A percentile compares a stretch with the other conserved stretches of the same genome.
Evolutionary conservation across 2,113 vertebrate genomes (phyloP).

Genomic region (Channa argus): DNA sequence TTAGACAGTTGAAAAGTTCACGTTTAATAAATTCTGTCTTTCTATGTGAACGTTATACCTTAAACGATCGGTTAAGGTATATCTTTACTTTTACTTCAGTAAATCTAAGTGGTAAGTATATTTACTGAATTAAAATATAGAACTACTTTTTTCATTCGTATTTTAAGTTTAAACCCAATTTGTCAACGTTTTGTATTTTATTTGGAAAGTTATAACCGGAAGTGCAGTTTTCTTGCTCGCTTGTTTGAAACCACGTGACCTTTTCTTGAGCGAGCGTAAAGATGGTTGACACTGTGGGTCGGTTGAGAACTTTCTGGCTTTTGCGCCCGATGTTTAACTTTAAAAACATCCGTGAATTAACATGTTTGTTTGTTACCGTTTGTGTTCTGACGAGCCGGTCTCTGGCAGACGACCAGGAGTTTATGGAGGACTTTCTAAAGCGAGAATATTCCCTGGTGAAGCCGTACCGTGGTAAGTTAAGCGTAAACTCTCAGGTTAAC

Average conservation of each 20-base stretch:
- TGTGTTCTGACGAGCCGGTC: slow-evolving; percentile 45
- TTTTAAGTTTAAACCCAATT: too few species aligned
- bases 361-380: slow-evolving; percentile 50
- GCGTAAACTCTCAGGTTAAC: not conserved
- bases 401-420: slow-evolving; percentile 76
- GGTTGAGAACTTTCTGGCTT: slow-evolving; percentile 19
- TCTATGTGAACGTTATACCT: too few species aligned
- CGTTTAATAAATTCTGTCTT: too few species aligned
- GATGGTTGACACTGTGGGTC: slow-evolving; percentile 78
- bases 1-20: too few species aligned
- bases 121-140: too few species aligned
- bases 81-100: too few species aligned
- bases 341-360: slow-evolving; percentile 35
- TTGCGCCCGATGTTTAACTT: slow-evolving; percentile 33
- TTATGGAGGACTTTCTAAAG: slow-evolving; percentile 91
- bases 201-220: not conserved
- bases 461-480: slow-evolving; percentile 89
- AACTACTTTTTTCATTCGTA: too few species aligned
- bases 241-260: slow-evolving; percentile 22
- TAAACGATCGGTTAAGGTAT: too few species aligned
- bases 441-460: slow-evolving; percentile 92
- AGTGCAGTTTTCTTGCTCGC: not conserved
- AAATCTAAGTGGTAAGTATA: too few species aligned
- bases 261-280: slow-evolving; percentile 17
- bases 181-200: not conserved